Conservation (phyloP, 2,888 invertebrate genomes). For the Patella pellucida region DNA sequence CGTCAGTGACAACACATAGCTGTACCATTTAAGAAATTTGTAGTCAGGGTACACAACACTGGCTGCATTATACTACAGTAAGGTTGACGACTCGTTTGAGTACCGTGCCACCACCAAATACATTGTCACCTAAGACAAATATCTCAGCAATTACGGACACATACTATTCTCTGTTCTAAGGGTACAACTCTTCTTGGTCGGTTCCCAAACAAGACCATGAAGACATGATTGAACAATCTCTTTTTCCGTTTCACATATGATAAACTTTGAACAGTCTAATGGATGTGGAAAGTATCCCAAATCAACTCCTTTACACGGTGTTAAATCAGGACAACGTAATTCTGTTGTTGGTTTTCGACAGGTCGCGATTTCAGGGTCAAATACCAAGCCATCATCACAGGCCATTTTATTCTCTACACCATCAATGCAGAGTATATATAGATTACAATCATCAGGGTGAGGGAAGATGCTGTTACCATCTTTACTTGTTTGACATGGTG, state of each 20-base stretch:
- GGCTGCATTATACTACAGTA: too few species aligned
- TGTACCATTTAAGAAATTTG: too few species aligned
- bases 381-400: slow-evolving; percentile 45
- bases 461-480: slow-evolving; percentile 7
- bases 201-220: slow-evolving; percentile 14
- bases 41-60: too few species aligned
- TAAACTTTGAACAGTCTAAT: slow-evolving; percentile 11
- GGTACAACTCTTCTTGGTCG: slow-evolving; percentile 10
- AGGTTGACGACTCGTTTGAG: too few species aligned
- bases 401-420: slow-evolving; percentile 18
- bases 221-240: slow-evolving; percentile 16
- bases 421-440: slow-evolving; percentile 8
- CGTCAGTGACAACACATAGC: too few species aligned
- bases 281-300: slow-evolving; percentile 17
- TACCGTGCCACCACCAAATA: too few species aligned
- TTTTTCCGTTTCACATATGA: slow-evolving; percentile 27
- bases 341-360: slow-evolving; percentile 46
- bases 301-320: slow-evolving; percentile 36
- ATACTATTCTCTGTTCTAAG: not conserved
- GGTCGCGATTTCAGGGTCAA: slow-evolving; percentile 41
- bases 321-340: slow-evolving; percentile 40
- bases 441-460: slow-evolving; percentile 14
- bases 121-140: too few species aligned
- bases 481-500: slow-evolving; percentile 37
- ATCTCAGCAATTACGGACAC: not conserved